Evolutionary conservation across 2,113 vertebrate genomes (phyloP).

Genomic region (Manacus vitellinus): DNA sequence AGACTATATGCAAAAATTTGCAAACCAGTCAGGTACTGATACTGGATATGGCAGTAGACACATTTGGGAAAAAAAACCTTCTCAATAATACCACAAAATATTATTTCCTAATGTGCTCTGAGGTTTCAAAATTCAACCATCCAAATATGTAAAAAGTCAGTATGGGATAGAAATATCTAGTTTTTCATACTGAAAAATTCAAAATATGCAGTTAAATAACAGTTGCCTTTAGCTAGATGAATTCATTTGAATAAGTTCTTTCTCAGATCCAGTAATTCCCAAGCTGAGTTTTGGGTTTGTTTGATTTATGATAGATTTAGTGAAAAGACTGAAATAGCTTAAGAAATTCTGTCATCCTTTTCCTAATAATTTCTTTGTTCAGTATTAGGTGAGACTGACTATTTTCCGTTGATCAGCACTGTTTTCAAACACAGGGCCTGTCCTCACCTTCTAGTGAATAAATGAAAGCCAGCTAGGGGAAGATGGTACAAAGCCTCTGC

Average conservation of each 20-base stretch:
- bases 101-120: slow-evolving; percentile 36
- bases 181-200: slow-evolving; percentile 52
- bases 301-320: slow-evolving; percentile 22
- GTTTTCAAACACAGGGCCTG: not conserved
- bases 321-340: not conserved
- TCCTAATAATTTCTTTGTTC: not conserved
- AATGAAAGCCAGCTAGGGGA: not conserved
- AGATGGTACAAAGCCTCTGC: not conserved
- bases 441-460: not conserved
- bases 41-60: not conserved
- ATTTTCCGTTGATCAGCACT: not conserved
- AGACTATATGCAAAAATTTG: not conserved
- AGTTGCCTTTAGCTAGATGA: slow-evolving; percentile 56
- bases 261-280: slow-evolving; percentile 38
- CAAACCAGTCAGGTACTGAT: not conserved
- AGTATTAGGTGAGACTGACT: not conserved
- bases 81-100: slow-evolving; percentile 5
- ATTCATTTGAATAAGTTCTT: slow-evolving; percentile 56
- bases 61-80: not conserved
- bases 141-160: slow-evolving; percentile 39
- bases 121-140: slow-evolving; percentile 29
- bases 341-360: slow-evolving; percentile 16
- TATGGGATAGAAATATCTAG: slow-evolving; percentile 46
- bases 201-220: slow-evolving; percentile 59
- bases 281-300: not conserved